Conservation (phyloP, 2,888 invertebrate genomes). For the Lucinisca nassula region DNA sequence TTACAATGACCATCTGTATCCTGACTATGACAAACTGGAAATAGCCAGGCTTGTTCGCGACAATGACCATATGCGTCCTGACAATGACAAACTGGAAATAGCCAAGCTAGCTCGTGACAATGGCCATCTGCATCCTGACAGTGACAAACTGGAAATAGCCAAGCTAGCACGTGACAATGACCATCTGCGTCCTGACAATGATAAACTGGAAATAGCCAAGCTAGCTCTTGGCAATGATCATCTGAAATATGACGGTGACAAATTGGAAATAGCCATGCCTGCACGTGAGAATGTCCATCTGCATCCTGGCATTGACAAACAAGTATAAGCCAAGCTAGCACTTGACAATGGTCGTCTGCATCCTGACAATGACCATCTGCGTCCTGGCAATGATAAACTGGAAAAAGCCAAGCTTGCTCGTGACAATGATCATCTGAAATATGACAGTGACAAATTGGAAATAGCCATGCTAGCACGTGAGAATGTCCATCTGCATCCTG, state of each 20-base stretch:
- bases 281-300: not conserved
- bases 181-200: constrained; percentile 26
- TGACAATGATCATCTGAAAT: not conserved
- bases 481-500: constrained; percentile 26
- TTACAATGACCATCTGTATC: not conserved
- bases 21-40: not conserved
- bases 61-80: not conserved
- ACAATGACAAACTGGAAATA: not conserved
- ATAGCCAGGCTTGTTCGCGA: not conserved
- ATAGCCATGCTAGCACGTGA: not conserved
- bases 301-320: not conserved
- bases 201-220: constrained; percentile 3
- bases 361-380: no score
- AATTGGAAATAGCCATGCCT: not conserved
- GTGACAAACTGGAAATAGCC: not conserved
- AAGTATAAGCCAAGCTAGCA: not conserved
- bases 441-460: constrained; percentile 35
- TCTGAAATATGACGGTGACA: constrained; percentile 32
- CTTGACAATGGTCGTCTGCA: not conserved
- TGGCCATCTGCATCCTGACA: not conserved
- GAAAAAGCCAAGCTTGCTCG: not conserved
- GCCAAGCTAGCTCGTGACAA: not conserved
- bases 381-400: not conserved
- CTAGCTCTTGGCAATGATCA: constrained; percentile 25
- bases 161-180: not conserved